Evolutionary conservation across 2,888 invertebrate genomes (phyloP), one percentile per base, ranked within the genome.

Genomic region (Trichopoda pennipes): DNA sequence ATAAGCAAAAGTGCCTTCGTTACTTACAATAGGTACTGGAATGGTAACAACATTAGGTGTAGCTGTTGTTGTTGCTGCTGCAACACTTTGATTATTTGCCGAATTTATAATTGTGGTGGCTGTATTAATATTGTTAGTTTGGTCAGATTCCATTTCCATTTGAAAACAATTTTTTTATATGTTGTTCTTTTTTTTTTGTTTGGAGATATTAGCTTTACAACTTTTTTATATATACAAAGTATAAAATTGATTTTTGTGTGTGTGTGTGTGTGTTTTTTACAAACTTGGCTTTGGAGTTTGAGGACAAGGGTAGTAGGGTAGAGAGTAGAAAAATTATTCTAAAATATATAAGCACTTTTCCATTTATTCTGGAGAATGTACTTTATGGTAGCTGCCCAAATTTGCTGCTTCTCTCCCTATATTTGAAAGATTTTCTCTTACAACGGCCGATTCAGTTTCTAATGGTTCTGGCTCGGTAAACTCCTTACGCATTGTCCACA

Each of bases 401-500:
- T 89, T 88, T 53, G 88, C 89, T 60, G 90, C 90, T 90, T 93
- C 94, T 86, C 93, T 93, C 85, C 93, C 93, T 86, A 93, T 93
- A 88, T 94, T 94, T 32, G 92, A 93, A 58, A 93, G 92, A 87
- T 93, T 93, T 85, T 93, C 94, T 87, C 93, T 93, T 82, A 94
- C 93, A 80, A 93, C 92, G 68, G 93, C 92, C 73, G 93, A 89
- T 81, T 90, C 90, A 23, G 88, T 85, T 85, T 91, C 88, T 79
- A 90, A 85, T 89, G 96, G 96, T 90, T 97, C 96, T 73, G 96
- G 96, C 79, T 89, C 90, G 66, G 88, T 93, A 90, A 96, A 96
- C 87, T 96, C 96, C 90, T 96, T 96, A 92, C 96, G 94, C 95
- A 97, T 96, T 91, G 97, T 97, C 97, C 97, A 97, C 95, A 96